These are phyloP conservation scores for Oophaga sylvatica DNA, from an alignment of 2,797 vertebrate genomes.

Conservation along the genomic window DNA sequence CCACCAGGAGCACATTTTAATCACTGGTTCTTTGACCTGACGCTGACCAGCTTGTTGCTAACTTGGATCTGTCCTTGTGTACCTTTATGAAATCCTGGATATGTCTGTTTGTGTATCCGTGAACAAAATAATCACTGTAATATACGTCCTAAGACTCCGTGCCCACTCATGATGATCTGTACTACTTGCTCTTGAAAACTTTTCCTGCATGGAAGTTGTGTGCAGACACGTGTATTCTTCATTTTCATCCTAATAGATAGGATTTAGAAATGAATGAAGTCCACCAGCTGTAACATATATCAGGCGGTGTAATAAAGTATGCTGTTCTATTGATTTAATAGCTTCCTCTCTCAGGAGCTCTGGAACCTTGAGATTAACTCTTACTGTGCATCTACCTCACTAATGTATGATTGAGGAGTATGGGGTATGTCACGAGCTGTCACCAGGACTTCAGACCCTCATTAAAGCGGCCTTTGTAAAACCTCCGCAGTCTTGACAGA, in stretches of 20 bases:
- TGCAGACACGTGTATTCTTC: background rate
- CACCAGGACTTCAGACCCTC: background rate
- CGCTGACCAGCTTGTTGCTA: no score
- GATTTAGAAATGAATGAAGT: background rate
- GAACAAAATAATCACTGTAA: background rate
- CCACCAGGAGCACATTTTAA: no score
- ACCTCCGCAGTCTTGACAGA: background rate
- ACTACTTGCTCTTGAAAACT: background rate
- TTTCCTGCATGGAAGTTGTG: background rate
- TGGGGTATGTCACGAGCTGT: background rate
- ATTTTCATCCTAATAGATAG: background rate
- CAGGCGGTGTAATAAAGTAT: slow-evolving; percentile 4
- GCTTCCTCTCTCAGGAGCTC: background rate
- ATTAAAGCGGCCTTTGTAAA: background rate
- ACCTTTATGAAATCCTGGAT: no score
- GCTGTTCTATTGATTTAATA: background rate
- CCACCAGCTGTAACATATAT: background rate
- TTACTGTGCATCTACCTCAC: background rate
- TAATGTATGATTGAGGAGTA: background rate
- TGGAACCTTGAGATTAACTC: background rate
- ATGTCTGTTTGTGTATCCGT: background rate
- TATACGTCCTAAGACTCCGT: background rate
- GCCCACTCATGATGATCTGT: background rate
- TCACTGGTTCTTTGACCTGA: no score
- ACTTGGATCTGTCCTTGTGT: no score